Conservation (phyloP, 2,797 vertebrate genomes). For the Pangasius krempfi region DNA sequence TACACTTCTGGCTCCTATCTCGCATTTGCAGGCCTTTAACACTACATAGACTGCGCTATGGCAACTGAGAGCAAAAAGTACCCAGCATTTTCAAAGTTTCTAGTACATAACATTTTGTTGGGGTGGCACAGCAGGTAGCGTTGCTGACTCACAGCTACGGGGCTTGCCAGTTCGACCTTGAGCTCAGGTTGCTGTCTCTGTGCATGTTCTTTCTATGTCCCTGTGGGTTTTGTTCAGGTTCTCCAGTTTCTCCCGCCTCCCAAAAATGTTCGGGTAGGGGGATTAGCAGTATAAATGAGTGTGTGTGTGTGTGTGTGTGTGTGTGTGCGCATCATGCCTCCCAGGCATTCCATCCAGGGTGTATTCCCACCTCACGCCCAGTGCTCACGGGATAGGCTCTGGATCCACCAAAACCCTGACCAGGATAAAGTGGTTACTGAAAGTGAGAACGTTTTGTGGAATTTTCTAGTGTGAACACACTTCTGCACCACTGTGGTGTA, state of each 20-base stretch:
- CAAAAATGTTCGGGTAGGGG: too few species aligned
- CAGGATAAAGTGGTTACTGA: not conserved
- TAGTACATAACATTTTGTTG: not conserved
- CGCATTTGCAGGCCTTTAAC: not conserved
- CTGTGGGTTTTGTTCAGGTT: not conserved
- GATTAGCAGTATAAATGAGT: not conserved
- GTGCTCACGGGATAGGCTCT: too few species aligned
- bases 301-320: not conserved
- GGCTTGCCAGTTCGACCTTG: not conserved
- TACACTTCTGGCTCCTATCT: slow-evolving; percentile 9
- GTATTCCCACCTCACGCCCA: not conserved
- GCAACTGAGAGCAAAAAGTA: slow-evolving; percentile 1
- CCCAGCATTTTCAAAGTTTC: not conserved
- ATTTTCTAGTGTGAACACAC: not conserved
- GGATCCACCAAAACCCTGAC: not conserved
- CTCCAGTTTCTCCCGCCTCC: not conserved
- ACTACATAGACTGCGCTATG: not conserved
- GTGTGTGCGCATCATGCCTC: not conserved
- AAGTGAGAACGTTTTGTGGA: not conserved
- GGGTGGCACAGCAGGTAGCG: not conserved
- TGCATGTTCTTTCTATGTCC: not conserved
- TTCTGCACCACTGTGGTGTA: not conserved
- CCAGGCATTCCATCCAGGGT: not conserved
- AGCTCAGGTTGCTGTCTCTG: not conserved
- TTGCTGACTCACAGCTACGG: not conserved